phyloP scores from a whole-genome alignment of 2,113 vertebrate species.

The Hippocampus zosterae region DNA sequence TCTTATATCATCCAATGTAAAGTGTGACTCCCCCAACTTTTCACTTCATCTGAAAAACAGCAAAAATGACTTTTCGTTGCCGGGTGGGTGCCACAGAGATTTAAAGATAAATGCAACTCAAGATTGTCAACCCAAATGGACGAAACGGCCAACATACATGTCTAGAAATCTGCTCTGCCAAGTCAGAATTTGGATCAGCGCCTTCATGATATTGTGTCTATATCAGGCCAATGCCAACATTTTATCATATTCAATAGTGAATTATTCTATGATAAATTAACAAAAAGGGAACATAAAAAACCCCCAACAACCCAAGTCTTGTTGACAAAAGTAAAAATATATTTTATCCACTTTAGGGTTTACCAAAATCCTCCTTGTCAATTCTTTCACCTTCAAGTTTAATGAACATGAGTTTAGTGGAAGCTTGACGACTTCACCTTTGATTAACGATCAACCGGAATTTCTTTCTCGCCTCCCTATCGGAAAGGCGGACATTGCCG shows the following conservation, averaged over 20 bases:
- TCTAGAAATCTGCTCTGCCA: not conserved
- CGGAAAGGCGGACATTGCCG: no score
- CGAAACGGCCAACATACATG: not conserved
- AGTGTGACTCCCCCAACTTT: no score
- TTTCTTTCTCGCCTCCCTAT: no score
- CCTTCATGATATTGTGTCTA: not conserved
- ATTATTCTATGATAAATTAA: not conserved
- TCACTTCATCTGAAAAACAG: no score
- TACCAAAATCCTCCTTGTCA: not conserved
- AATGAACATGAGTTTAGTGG: no score
- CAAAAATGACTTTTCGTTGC: not conserved
- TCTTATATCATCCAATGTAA: no score
- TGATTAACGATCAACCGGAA: no score
- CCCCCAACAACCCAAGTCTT: not conserved
- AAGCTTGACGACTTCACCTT: no score
- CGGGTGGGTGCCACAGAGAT: not conserved
- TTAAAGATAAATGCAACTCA: not conserved
- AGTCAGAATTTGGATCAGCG: constrained; percentile 1
- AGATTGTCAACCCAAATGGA: not conserved
- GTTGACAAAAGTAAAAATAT: not conserved
- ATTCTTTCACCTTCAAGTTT: not conserved
- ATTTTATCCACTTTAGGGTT: not conserved
- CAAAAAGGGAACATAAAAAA: not conserved
- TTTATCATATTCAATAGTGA: not conserved
- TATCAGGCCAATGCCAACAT: not conserved